These are phyloP conservation scores for Anolis carolinensis DNA, from an alignment of 2,113 vertebrate species.

Conservation along the genomic window DNA sequence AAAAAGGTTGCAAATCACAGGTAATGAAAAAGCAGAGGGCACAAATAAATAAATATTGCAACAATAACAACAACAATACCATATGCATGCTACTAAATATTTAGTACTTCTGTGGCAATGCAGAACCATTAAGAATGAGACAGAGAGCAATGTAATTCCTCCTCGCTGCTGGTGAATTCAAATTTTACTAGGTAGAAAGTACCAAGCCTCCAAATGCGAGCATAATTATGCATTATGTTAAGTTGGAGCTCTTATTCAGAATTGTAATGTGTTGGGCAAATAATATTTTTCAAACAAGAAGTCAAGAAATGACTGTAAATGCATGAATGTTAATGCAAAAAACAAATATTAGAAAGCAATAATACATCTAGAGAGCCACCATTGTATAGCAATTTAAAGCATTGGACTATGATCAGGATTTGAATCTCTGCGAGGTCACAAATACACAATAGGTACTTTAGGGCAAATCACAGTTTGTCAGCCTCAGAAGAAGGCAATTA, in stretches of 20 bases:
- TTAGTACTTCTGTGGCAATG: neutral
- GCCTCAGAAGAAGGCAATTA: too few relatives aligned
- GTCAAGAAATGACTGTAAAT: too few relatives aligned
- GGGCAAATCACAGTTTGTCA: too few relatives aligned
- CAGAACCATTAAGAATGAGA: conserved; percentile 24
- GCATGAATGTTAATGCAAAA: too few relatives aligned
- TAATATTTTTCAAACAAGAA: neutral
- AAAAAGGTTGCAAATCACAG: too few relatives aligned
- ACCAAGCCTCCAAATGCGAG: neutral
- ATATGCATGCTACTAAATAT: neutral
- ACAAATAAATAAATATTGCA: neutral
- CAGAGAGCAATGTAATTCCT: neutral
- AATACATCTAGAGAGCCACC: too few relatives aligned
- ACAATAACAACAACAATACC: neutral
- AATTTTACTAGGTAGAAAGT: neutral
- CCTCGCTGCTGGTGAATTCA: neutral
- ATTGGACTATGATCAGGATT: too few relatives aligned
- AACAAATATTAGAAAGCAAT: too few relatives aligned
- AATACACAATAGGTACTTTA: too few relatives aligned
- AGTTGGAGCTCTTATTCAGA: conserved; percentile 30
- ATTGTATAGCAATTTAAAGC: too few relatives aligned
- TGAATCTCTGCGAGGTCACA: too few relatives aligned
- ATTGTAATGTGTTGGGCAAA: neutral
- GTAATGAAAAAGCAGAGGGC: too few relatives aligned
- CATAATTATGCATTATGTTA: conserved; percentile 21